Conservation (phyloP, 2,888 invertebrate genomes). For the Sussaba pulchella region DNA sequence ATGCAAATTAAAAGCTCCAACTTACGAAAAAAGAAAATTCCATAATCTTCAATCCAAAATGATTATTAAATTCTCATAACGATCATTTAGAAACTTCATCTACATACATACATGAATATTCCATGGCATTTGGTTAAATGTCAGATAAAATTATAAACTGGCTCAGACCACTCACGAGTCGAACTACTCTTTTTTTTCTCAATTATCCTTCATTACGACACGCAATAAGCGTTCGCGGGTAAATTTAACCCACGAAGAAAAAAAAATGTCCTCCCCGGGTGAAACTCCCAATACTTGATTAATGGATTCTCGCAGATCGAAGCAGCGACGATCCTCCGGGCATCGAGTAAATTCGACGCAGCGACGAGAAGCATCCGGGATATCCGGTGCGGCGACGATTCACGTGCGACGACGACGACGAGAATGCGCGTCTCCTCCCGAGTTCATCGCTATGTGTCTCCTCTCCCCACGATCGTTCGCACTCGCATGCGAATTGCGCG, state of each 20-base stretch:
- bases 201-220: background rate
- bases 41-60: too few relatives aligned
- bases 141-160: too few relatives aligned
- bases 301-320: constrained; percentile 18
- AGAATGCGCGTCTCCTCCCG: constrained; percentile 67
- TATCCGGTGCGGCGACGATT: constrained; percentile 69
- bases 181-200: background rate
- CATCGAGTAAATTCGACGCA: constrained; percentile 20
- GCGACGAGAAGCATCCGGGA: constrained; percentile 65
- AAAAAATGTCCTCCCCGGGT: background rate
- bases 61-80: too few relatives aligned
- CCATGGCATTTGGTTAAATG: too few relatives aligned
- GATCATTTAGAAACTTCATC: too few relatives aligned
- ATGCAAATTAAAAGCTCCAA: too few relatives aligned
- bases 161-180: too few relatives aligned
- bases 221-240: background rate
- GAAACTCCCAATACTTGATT: constrained; percentile 34
- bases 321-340: constrained; percentile 9
- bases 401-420: constrained; percentile 68
- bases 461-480: background rate
- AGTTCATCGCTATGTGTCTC: constrained; percentile 16
- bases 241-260: background rate
- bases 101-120: too few relatives aligned
- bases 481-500: constrained; percentile 7
- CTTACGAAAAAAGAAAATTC: too few relatives aligned